Evolutionary conservation across 2,113 vertebrate genomes (phyloP).

Genomic region (Chamaetylas fuelleborni): DNA sequence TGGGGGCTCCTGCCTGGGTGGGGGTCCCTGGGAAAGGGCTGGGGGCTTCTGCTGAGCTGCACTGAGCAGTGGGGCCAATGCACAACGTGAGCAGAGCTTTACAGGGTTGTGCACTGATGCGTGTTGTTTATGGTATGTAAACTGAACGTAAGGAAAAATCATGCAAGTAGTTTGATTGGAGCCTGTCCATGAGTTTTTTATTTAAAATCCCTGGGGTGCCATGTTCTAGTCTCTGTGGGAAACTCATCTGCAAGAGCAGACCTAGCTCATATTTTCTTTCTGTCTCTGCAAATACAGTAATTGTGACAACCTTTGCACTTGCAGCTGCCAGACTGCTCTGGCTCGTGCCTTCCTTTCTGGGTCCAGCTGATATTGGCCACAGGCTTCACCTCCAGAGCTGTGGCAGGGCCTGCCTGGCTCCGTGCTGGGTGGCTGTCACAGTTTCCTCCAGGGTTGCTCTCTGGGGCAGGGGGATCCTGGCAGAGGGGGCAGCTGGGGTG

Average conservation of each 20-base stretch:
- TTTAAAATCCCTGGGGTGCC: neutral
- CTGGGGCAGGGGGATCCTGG: neutral
- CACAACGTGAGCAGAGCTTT: neutral
- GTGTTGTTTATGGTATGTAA: rapidly evolving
- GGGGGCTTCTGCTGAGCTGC: neutral
- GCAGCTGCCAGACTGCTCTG: neutral
- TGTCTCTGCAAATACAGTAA: neutral
- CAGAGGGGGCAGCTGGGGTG: neutral
- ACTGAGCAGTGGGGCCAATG: rapidly evolving
- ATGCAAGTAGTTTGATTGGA: rapidly evolving
- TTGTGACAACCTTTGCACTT: neutral
- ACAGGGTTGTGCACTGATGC: rapidly evolving
- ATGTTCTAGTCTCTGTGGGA: neutral
- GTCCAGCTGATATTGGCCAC: neutral
- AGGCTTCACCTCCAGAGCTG: neutral
- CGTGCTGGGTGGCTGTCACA: rapidly evolving
- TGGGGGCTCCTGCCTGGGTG: rapidly evolving
- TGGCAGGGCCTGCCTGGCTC: neutral
- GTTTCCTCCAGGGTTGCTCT: neutral
- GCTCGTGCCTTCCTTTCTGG: neutral
- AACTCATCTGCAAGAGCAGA: neutral
- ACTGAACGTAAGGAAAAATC: neutral
- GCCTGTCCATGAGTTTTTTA: neutral
- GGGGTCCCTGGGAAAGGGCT: neutral
- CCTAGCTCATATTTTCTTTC: neutral